Evolutionary conservation across 2,113 vertebrate genomes (phyloP).

Genomic region (Ginglymostoma cirratum): DNA sequence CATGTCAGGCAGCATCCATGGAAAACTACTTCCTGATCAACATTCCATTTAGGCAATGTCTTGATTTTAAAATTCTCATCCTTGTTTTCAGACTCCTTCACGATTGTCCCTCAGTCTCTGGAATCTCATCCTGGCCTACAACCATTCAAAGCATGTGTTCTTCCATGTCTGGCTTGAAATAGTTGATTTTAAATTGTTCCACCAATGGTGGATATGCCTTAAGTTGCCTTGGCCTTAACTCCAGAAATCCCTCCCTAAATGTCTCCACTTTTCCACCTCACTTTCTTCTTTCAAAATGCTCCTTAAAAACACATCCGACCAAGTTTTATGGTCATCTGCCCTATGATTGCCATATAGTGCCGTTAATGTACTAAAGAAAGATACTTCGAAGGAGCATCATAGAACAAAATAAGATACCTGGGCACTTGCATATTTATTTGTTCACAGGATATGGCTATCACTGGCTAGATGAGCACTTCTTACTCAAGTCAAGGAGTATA

Average conservation of each 20-base stretch:
- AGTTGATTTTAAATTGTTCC: not conserved
- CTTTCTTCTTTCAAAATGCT: not conserved
- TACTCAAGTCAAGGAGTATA: no score
- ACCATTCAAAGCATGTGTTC: not conserved
- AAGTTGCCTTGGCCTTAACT: not conserved
- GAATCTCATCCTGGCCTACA: no score
- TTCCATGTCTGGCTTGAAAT: not conserved
- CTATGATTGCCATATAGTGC: not conserved
- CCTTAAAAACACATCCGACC: not conserved
- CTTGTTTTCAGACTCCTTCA: not conserved
- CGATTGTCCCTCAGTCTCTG: no score
- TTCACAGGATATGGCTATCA: no score
- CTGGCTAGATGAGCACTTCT: no score
- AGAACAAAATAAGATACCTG: no score
- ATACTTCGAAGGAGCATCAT: no score
- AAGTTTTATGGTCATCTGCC: not conserved
- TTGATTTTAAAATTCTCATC: not conserved
- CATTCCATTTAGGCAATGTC: not conserved
- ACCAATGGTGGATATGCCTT: not conserved
- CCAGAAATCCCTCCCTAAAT: not conserved
- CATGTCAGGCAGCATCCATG: no score
- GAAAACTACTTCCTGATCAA: not conserved
- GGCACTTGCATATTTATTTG: no score
- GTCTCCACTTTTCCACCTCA: not conserved
- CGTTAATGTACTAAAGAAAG: no score